These are phyloP conservation scores for Orchesella flavescens DNA, from an alignment of 2,888 invertebrate genomes.

Conservation along the genomic window DNA sequence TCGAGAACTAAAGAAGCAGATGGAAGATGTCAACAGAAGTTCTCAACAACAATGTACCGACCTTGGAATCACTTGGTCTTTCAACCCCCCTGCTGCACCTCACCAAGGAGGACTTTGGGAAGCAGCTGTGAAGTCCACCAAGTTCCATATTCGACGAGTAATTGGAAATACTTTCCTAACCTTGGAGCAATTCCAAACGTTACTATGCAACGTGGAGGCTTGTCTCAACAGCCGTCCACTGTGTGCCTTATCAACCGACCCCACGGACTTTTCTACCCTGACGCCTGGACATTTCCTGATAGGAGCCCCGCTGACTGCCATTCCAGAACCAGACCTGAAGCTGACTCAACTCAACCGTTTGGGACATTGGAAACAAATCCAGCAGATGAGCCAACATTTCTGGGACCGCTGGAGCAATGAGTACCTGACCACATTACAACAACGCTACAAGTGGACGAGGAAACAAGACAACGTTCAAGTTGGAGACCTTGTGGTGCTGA, in stretches of 20 bases:
- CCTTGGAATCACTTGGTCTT: slow-evolving; percentile 72
- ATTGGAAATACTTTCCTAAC: slow-evolving; percentile 67
- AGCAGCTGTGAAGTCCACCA: slow-evolving; percentile 73
- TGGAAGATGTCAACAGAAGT: neutral
- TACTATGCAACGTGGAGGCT: slow-evolving; percentile 73
- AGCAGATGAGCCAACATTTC: slow-evolving; percentile 46
- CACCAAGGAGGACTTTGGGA: slow-evolving; percentile 74
- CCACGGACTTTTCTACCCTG: slow-evolving; percentile 69
- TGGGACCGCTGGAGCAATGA: slow-evolving; percentile 52
- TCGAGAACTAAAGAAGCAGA: neutral
- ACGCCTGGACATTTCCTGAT: slow-evolving; percentile 69
- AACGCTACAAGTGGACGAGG: slow-evolving; percentile 48
- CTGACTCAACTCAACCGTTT: neutral
- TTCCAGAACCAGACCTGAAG: slow-evolving; percentile 43
- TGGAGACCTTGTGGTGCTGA: slow-evolving; percentile 51
- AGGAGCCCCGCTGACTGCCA: slow-evolving; percentile 67
- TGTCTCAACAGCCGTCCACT: slow-evolving; percentile 73
- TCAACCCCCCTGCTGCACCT: slow-evolving; percentile 73
- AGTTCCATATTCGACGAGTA: slow-evolving; percentile 72
- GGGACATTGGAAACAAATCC: slow-evolving; percentile 45
- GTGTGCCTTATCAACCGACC: slow-evolving; percentile 66
- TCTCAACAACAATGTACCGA: slow-evolving; percentile 28
- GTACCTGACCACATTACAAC: slow-evolving; percentile 50
- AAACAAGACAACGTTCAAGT: neutral
- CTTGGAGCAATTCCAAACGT: slow-evolving; percentile 73